Conservation (phyloP, 1,140 invertebrate genomes). For the Diprion similis region DNA sequence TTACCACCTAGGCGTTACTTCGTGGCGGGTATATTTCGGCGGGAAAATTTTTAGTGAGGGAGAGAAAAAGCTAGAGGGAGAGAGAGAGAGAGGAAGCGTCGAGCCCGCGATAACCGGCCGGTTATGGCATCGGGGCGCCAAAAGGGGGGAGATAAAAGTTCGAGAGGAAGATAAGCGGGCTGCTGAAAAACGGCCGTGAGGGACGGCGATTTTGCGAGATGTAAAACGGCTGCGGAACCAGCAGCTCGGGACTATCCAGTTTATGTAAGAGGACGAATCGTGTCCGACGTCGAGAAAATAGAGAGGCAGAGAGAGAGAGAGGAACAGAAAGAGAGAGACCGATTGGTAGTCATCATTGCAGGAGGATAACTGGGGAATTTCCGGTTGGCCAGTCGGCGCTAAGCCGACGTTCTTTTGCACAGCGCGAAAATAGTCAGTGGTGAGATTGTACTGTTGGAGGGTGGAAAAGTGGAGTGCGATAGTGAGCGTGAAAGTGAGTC, state of each 20-base stretch:
- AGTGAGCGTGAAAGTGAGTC: slow-evolving; percentile 7
- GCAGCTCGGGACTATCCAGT: too few relatives aligned
- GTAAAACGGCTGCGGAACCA: too few relatives aligned
- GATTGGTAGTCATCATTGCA: background rate
- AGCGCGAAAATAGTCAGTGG: too few relatives aligned
- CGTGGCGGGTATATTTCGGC: background rate
- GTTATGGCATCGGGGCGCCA: background rate
- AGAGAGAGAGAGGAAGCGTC: background rate
- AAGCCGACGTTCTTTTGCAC: too few relatives aligned
- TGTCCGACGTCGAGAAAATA: background rate
- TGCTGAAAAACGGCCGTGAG: background rate
- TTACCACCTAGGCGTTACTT: too few relatives aligned
- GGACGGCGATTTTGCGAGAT: background rate
- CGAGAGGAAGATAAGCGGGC: background rate
- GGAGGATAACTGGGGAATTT: background rate
- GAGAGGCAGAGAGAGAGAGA: background rate
- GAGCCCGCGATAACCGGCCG: too few relatives aligned
- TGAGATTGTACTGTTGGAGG: too few relatives aligned
- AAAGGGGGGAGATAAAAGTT: background rate
- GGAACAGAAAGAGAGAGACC: background rate
- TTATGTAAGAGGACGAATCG: too few relatives aligned
- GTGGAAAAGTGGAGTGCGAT: background rate
- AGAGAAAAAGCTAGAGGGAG: background rate
- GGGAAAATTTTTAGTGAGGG: background rate
- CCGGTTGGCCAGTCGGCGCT: too few relatives aligned